Percentiles rank a stretch among this genome's conserved stretches.
Evolutionary conservation across 1,140 invertebrate species (phyloP).

Genomic region (Pollicipes pollicipes): DNA sequence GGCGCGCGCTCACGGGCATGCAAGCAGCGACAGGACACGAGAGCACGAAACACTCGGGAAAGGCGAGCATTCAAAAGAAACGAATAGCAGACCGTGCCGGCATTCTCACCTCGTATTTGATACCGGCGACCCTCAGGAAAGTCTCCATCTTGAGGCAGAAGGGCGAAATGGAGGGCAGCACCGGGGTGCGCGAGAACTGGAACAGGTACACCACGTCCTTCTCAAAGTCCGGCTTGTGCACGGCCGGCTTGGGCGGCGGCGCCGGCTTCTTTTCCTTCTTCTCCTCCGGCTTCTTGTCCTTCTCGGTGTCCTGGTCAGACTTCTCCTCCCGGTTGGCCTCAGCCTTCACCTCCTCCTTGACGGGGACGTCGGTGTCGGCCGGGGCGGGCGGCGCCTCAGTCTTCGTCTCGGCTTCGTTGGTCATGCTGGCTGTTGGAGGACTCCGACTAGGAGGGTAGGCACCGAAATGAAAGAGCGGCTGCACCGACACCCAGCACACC

Average conservation of each 20-base stretch:
- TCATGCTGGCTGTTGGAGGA: background rate
- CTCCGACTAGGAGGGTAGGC: too few relatives aligned
- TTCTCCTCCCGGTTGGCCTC: conserved; percentile 24
- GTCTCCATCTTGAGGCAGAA: conserved; percentile 90
- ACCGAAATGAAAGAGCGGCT: background rate
- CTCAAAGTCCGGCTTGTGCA: conserved; percentile 74
- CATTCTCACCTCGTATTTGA: conserved; percentile 77
- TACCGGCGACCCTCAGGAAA: conserved; percentile 67
- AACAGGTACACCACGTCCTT: conserved; percentile 85
- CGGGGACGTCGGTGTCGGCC: conserved; percentile 32
- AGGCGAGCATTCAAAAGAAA: background rate
- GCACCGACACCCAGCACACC: background rate
- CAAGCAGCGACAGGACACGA: conserved; percentile 1
- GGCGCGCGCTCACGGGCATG: background rate
- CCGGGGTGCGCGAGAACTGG: conserved; percentile 73
- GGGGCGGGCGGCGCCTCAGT: conserved; percentile 18
- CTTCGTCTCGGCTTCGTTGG: conserved; percentile 15
- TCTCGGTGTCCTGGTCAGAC: conserved; percentile 30
- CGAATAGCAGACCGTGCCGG: background rate
- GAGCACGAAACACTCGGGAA: conserved; percentile 11
- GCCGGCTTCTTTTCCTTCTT: conserved; percentile 21
- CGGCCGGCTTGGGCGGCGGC: conserved; percentile 46
- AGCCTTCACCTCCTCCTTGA: conserved; percentile 33
- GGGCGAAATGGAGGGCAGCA: conserved; percentile 68
- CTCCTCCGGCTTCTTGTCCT: conserved; percentile 28